phyloP scores from a whole-genome alignment of 1,140 invertebrate species.

The Piezodorus guildinii region DNA sequence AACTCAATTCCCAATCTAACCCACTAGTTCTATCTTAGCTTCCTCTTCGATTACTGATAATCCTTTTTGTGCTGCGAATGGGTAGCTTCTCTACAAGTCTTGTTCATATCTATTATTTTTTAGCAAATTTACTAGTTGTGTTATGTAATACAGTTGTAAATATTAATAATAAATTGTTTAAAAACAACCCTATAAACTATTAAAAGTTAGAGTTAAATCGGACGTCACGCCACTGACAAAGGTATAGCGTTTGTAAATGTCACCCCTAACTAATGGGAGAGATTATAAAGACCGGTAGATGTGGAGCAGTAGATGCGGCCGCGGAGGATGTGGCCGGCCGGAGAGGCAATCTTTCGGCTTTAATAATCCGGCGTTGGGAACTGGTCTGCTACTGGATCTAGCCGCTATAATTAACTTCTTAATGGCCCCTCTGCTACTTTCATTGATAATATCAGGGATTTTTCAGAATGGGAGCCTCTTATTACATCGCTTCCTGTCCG shows the following conservation, averaged over 20 bases:
- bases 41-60: too few species aligned
- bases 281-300: neutral
- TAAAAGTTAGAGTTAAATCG: neutral
- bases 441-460: slow-evolving; percentile 15
- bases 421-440: neutral
- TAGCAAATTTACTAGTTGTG: too few species aligned
- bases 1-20: too few species aligned
- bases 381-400: slow-evolving; percentile 10
- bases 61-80: too few species aligned
- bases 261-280: neutral
- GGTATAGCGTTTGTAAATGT: neutral
- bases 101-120: too few species aligned
- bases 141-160: too few species aligned
- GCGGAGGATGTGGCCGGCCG: too few species aligned
- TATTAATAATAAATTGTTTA: too few species aligned
- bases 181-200: neutral
- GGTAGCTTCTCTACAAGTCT: too few species aligned
- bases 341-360: neutral
- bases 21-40: too few species aligned
- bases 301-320: neutral
- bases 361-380: neutral
- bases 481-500: too few species aligned
- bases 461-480: slow-evolving; percentile 7
- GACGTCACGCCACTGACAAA: neutral
- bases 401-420: slow-evolving; percentile 5